These are phyloP conservation scores for Argentina silus DNA, from an alignment of 2,797 vertebrate genomes.

Conservation along the genomic window DNA sequence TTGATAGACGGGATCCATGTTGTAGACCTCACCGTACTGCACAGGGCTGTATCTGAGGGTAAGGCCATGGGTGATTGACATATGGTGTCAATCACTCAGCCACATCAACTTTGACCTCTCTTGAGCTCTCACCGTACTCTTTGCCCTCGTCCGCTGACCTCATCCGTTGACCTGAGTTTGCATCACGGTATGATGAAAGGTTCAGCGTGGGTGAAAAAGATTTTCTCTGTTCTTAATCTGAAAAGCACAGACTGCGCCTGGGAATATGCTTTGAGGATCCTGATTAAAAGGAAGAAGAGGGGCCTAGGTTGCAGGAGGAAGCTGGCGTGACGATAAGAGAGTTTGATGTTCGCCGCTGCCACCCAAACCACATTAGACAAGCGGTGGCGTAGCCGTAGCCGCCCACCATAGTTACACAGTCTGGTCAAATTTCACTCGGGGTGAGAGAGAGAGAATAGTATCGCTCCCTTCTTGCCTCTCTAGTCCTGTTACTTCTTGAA, in stretches of 20 bases:
- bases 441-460: conserved; percentile 3
- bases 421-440: conserved; percentile 3
- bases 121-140: conserved; percentile 4
- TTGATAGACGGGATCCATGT: neutral
- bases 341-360: conserved; percentile 14
- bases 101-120: conserved; percentile 44
- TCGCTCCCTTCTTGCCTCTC: neutral
- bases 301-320: neutral
- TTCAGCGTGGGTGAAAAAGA: conserved; percentile 2
- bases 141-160: conserved; percentile 40
- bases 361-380: conserved; percentile 8
- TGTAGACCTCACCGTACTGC: neutral
- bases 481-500: neutral
- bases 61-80: conserved; percentile 22
- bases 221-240: conserved; percentile 8
- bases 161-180: conserved; percentile 28
- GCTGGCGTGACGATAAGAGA: neutral
- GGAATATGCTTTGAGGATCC: neutral
- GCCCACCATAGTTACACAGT: neutral
- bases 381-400: neutral
- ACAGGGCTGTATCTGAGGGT: conserved; percentile 6
- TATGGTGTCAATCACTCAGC: conserved; percentile 33
- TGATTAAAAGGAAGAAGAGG: conserved; percentile 9
- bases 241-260: neutral
- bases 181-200: conserved; percentile 31